These are phyloP conservation scores for Oikopleura dioica DNA, from an alignment of 23 tunicate species.

Conservation along the genomic window DNA sequence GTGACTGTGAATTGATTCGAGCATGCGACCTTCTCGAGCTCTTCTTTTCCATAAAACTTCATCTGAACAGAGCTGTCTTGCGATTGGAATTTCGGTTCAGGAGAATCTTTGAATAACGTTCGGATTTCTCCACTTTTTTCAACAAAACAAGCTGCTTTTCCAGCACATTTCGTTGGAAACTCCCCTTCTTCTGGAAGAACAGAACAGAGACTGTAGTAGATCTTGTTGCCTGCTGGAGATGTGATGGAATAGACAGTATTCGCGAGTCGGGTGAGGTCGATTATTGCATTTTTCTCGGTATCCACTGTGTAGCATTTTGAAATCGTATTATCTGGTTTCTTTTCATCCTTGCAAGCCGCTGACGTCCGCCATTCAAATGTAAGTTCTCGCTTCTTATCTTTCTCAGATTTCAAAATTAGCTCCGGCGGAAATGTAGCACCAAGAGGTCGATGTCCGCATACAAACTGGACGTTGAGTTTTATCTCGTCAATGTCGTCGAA, in stretches of 20 bases:
- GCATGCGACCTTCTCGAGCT: no score
- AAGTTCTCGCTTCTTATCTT: not conserved
- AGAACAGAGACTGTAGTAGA: not conserved
- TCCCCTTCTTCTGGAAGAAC: not conserved
- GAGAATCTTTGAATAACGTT: no score
- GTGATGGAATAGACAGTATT: not conserved
- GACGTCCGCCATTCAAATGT: not conserved
- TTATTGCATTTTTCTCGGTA: not conserved
- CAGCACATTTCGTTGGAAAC: not conserved
- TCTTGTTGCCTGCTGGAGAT: not conserved
- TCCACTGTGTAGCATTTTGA: no score
- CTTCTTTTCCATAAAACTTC: no score
- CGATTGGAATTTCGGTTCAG: no score
- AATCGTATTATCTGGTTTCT: no score
- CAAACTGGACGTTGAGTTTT: not conserved
- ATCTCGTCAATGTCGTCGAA: not conserved
- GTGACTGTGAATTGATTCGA: not conserved
- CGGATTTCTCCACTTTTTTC: no score
- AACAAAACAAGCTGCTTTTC: not conserved
- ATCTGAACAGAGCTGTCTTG: no score
- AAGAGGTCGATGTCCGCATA: not conserved
- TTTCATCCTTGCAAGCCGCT: not conserved
- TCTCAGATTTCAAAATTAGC: not conserved
- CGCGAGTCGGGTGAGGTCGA: not conserved
- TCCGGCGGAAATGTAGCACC: not conserved